phyloP scores from a whole-genome alignment of 2,113 vertebrate genomes.

The Mugil cephalus region DNA sequence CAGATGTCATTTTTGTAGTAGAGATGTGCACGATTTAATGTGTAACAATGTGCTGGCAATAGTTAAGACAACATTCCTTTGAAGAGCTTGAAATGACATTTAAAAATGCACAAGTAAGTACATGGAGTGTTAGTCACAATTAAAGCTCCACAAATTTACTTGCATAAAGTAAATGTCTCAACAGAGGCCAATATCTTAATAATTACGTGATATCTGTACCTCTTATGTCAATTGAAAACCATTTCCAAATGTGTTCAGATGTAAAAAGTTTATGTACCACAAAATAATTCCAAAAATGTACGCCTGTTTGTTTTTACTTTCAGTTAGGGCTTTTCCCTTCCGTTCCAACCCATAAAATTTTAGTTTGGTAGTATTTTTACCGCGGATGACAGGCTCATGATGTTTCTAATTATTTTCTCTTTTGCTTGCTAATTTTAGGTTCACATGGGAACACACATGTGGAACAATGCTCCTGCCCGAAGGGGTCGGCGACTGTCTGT shows the following conservation, averaged over 20 bases:
- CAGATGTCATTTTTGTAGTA: neutral
- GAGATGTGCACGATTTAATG: neutral
- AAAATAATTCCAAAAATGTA: neutral
- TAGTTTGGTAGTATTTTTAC: conserved; percentile 20
- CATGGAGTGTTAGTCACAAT: neutral
- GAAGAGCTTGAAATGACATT: neutral
- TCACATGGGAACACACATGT: conserved; percentile 99
- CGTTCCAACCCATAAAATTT: conserved; percentile 6
- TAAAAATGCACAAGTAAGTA: too few species aligned
- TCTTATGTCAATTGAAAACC: neutral
- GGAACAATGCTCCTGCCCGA: conserved; percentile 98
- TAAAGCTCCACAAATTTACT: neutral
- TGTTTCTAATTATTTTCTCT: conserved; percentile 6
- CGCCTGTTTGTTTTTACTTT: conserved; percentile 10
- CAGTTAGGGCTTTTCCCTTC: neutral
- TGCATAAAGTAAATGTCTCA: neutral
- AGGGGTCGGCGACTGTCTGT: conserved; percentile 95
- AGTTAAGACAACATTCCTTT: neutral
- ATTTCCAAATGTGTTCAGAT: neutral
- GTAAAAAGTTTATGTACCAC: neutral
- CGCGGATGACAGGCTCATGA: neutral
- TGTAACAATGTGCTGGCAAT: neutral
- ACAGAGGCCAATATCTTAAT: neutral
- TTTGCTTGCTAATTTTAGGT: conserved; percentile 84
- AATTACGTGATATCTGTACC: neutral